Percentiles rank a stretch among this genome's conserved stretches.
Evolutionary conservation across 1,140 invertebrate genomes (phyloP).

Genomic region (Listronotus bonariensis): DNA sequence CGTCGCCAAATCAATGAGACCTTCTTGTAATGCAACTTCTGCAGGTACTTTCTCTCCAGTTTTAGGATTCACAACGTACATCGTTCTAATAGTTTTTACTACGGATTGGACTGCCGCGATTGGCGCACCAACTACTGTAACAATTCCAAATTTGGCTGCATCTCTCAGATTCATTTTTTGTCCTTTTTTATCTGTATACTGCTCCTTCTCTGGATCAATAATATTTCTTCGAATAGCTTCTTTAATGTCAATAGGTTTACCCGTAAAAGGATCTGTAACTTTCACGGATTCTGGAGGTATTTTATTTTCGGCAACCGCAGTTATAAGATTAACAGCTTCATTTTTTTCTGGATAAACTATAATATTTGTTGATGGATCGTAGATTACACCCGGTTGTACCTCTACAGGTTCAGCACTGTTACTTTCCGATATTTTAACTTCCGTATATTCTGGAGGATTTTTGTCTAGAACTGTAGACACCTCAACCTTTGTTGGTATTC

Average conservation of each 20-base stretch:
- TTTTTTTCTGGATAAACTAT: constrained; percentile 73
- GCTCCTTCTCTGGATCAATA: constrained; percentile 73
- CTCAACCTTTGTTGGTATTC: constrained; percentile 70
- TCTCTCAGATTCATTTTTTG: constrained; percentile 72
- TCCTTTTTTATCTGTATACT: constrained; percentile 69
- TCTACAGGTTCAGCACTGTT: constrained; percentile 68
- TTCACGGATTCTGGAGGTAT: constrained; percentile 71
- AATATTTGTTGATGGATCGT: constrained; percentile 73
- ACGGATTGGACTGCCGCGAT: constrained; percentile 66
- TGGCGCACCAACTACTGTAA: constrained; percentile 73
- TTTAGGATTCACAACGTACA: constrained; percentile 76
- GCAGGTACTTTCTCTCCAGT: constrained; percentile 76
- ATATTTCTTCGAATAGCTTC: constrained; percentile 79
- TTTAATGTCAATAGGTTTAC: constrained; percentile 70
- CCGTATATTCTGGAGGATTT: constrained; percentile 55
- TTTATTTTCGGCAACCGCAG: constrained; percentile 70
- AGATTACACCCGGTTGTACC: constrained; percentile 71
- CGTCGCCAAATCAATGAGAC: constrained; percentile 70
- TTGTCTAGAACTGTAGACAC: constrained; percentile 60
- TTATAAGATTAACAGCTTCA: constrained; percentile 70
- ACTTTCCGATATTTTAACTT: constrained; percentile 59
- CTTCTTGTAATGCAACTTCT: constrained; percentile 79
- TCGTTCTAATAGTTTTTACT: constrained; percentile 61
- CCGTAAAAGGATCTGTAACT: constrained; percentile 75
- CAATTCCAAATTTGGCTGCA: constrained; percentile 73